Evolutionary conservation across 2,888 invertebrate species (phyloP).

Genomic region (Volucella inflata): DNA sequence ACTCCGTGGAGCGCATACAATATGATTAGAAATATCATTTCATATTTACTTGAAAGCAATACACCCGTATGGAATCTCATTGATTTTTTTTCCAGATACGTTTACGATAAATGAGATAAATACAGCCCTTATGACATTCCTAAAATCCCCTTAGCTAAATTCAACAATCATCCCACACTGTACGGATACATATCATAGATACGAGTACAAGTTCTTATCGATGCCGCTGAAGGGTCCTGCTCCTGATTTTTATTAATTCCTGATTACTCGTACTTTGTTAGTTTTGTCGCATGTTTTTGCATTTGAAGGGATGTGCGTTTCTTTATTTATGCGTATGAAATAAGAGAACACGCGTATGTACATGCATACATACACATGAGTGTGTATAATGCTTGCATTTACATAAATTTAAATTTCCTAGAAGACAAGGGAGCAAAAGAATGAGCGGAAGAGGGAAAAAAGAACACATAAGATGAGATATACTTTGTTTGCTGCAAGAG

Average conservation of each 20-base stretch:
- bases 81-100: neutral
- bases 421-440: constrained; percentile 27
- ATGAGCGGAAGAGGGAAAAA: neutral
- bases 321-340: neutral
- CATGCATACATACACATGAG: too few relatives aligned
- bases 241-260: constrained; percentile 49
- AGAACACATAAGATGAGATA: constrained; percentile 46
- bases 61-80: constrained; percentile 33
- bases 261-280: constrained; percentile 16
- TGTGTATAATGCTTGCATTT: constrained; percentile 25
- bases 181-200: constrained; percentile 6
- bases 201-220: constrained; percentile 40
- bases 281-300: neutral
- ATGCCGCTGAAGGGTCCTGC: constrained; percentile 1
- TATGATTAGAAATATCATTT: neutral
- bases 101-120: neutral
- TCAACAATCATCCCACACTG: constrained; percentile 15
- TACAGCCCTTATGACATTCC: constrained; percentile 29
- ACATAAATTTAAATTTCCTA: constrained; percentile 25
- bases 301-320: too few relatives aligned
- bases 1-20: too few relatives aligned
- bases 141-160: neutral
- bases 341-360: constrained; percentile 26
- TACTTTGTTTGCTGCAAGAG: constrained; percentile 39
- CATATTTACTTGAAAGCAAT: neutral